Conservation (phyloP, 2,113 vertebrate species). For the Pedionomus torquatus region DNA sequence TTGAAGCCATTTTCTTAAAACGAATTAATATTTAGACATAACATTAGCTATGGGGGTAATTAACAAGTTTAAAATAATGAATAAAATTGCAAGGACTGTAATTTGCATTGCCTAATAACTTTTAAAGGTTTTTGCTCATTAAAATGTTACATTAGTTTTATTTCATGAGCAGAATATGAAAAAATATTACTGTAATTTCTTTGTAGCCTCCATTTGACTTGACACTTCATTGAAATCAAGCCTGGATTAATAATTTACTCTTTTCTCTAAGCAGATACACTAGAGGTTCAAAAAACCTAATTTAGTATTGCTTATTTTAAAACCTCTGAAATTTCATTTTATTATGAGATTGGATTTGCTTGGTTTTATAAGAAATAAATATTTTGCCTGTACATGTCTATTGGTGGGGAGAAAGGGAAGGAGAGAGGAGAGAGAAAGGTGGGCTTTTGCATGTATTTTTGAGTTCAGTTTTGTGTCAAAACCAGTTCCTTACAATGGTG, state of each 20-base stretch:
- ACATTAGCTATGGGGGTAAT: neutral
- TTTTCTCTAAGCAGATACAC: neutral
- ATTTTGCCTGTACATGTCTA: neutral
- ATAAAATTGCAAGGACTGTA: neutral
- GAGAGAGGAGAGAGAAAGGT: neutral
- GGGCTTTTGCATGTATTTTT: neutral
- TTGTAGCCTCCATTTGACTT: neutral
- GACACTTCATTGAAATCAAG: neutral
- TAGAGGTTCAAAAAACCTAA: neutral
- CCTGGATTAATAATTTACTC: neutral
- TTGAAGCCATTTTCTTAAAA: constrained; percentile 43
- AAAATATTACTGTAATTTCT: neutral
- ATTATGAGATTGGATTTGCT: neutral
- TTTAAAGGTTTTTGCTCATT: neutral
- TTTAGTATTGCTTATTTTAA: neutral
- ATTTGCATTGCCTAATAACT: constrained; percentile 6
- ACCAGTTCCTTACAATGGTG: neutral
- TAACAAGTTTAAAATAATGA: constrained; percentile 23
- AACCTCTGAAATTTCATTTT: neutral
- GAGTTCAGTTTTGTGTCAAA: neutral
- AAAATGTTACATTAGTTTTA: constrained; percentile 3
- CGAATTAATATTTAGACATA: constrained; percentile 46
- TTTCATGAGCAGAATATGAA: neutral
- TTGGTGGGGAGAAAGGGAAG: neutral
- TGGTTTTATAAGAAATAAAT: neutral